A percentile compares a stretch with the other conserved stretches of the same genome.
Evolutionary conservation across 2,113 vertebrate species (phyloP).

Genomic region (Brienomyrus longianalis): DNA sequence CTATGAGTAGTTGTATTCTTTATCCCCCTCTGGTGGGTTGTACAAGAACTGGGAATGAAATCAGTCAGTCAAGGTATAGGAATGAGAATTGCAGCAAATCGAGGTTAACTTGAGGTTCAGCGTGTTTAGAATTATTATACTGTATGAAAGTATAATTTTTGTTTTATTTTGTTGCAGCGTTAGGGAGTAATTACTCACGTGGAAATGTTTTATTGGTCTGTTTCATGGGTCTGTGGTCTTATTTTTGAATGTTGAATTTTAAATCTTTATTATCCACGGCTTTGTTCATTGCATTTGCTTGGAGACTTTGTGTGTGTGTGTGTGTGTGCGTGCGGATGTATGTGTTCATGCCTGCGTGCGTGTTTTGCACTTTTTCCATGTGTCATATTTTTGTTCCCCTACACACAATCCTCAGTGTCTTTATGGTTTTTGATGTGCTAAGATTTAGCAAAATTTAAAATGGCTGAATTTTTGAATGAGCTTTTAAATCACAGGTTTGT

Average conservation of each 20-base stretch:
- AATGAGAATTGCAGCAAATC: not conserved
- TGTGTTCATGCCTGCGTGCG: not conserved
- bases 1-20: not conserved
- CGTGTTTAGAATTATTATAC: not conserved
- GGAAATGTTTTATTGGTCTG: not conserved
- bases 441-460: not conserved
- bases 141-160: not conserved
- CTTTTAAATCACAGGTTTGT: not conserved
- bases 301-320: not conserved
- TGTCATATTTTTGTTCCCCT: not conserved
- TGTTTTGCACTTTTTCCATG: not conserved
- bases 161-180: not conserved
- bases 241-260: not conserved
- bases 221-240: not conserved
- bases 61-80: not conserved
- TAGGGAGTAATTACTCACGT: not conserved
- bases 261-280: not conserved
- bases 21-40: constrained; percentile 2
- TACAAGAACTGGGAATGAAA: not conserved
- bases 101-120: not conserved
- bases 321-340: not conserved
- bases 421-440: not conserved
- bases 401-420: not conserved
- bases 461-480: not conserved
- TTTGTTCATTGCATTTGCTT: not conserved